Base-by-base conservation (phyloP, 2,113 vertebrate species). In the Varanus salvator region DNA sequence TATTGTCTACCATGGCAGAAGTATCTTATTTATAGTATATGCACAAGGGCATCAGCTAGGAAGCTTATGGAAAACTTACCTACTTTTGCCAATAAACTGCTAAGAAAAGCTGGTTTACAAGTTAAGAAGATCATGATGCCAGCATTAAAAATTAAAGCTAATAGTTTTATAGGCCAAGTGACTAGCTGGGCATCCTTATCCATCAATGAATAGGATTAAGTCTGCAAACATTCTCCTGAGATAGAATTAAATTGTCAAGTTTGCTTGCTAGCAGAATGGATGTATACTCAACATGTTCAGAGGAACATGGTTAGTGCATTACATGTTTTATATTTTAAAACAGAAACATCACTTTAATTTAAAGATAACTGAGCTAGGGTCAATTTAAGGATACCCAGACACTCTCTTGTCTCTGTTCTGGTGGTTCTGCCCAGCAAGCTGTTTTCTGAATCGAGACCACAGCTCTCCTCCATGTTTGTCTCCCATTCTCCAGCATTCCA, bases 231-330 rank as follows among this genome's bases (percentile, higher is more conserved):
- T 96, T 97, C 93, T 91, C 92, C 94, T 95, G 95, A 96, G 93
- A 92, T 83, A 92, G 96, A 97, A 97, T 97, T 97, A 96, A 95
- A 93, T 92, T 97, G 95, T 96, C 97, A 96, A 88, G 88, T 92
- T 96, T 95, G 87, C 93, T 92, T 90, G 91, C 88, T 92, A 91
- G 86, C 89, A 89, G 78, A 86, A 78, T 21, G 93, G 92, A 91
- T 71, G 1, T 87, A 68, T 31, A 80, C 69, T 57, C 86, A 94
- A 95, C 94, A 96, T 68, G 93, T 96, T 95, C 92, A 88, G 90
- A 76, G 74, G 90, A 86, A 81, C 94, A 96, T 90, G 91, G 93
- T 94, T 92, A 93, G 83, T 71, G 31, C 92, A 89, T 87, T 92
- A 92, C 85, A 89, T 89, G 87, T 74, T 90, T n/a, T 57, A 72